phyloP scores from a whole-genome alignment of 1,140 invertebrate species.

The Neuroterus valhalla region DNA sequence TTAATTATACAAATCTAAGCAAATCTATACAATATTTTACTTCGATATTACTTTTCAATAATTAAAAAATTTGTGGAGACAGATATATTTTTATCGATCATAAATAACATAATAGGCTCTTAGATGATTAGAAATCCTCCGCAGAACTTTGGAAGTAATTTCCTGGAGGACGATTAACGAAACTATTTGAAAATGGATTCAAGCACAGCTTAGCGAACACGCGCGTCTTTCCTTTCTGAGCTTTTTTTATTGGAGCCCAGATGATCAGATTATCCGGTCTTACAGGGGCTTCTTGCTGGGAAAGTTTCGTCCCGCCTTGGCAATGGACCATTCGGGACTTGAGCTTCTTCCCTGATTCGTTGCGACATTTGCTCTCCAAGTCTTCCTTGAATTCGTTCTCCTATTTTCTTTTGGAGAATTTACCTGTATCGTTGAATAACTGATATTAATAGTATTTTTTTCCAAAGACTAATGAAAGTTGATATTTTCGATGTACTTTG shows the following conservation, averaged over 20 bases:
- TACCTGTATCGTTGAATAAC: constrained; percentile 45
- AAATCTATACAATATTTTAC: too few relatives aligned
- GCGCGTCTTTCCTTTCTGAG: constrained; percentile 24
- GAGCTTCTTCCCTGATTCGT: constrained; percentile 10
- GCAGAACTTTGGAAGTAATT: constrained; percentile 9
- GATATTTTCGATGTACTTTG: constrained; percentile 55
- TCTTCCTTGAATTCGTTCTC: constrained; percentile 39
- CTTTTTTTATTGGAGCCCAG: constrained; percentile 35
- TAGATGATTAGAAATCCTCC: constrained; percentile 16
- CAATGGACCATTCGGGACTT: constrained; percentile 1
- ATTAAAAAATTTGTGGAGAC: background rate
- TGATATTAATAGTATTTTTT: background rate
- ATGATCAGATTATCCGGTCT: constrained; percentile 66
- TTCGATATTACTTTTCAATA: too few relatives aligned
- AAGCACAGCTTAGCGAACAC: constrained; percentile 20
- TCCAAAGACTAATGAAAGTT: background rate
- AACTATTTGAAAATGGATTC: constrained; percentile 30
- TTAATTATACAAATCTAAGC: background rate
- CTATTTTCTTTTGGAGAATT: too few relatives aligned
- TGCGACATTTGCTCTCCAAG: constrained; percentile 9
- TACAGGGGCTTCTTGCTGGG: constrained; percentile 56
- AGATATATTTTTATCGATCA: background rate
- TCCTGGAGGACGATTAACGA: constrained; percentile 18
- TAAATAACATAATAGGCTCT: constrained; percentile 26
- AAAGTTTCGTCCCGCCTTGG: constrained; percentile 59